Evolutionary conservation across 2,888 invertebrate species (phyloP), one percentile per base, ranked within the genome.

Genomic region (Cerceris rybyensis): DNA sequence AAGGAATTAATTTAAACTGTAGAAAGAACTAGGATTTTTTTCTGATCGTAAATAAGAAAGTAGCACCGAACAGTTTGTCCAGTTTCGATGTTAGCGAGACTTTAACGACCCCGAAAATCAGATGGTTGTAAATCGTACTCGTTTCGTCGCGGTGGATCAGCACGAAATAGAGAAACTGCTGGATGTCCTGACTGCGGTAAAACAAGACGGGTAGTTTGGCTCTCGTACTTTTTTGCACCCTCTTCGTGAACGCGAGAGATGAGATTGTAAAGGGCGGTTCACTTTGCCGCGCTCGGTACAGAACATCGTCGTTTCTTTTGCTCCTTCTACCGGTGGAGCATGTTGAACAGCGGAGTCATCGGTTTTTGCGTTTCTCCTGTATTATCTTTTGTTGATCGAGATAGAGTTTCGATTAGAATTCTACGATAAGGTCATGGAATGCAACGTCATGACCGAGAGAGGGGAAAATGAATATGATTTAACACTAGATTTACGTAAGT

Each of bases 71-170:
- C 46, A 11, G 9, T 6, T 11, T 46, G 9, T 13, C 50, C 13
- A 2, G 50, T 50, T 50, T 5, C n/a, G n/a, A 50, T 7, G 50
- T 50, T 50, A 50, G 50, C n/a, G 75, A 54, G 49, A 70, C 63
- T 59, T 54, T 39, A 8, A 42, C 16, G 49, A 43, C 39, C 28
- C 28, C 17, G 55, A 46, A 66, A 88, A 91, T 91, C 90, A 85
- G 90, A 90, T 88, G 88, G 89, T 84, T 86, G 87, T 90, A 90
- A 91, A 91, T 91, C 88, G 88, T 88, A 81, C 28, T 28, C 61
- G 39, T 14, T 64, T 63, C 43, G 65, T 66, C 70, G 60, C 46
- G 61, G 58, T 66, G 8, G 64, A 52, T 69, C 57, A 61, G 17
- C 46, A 13, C 13, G 63, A 11, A 64, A 64, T 60, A 69, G 82